Evolutionary conservation across 37 sponge, comb jelly and placozoan species (phyloP).

Genomic region (Cliona cf. orientalis): DNA sequence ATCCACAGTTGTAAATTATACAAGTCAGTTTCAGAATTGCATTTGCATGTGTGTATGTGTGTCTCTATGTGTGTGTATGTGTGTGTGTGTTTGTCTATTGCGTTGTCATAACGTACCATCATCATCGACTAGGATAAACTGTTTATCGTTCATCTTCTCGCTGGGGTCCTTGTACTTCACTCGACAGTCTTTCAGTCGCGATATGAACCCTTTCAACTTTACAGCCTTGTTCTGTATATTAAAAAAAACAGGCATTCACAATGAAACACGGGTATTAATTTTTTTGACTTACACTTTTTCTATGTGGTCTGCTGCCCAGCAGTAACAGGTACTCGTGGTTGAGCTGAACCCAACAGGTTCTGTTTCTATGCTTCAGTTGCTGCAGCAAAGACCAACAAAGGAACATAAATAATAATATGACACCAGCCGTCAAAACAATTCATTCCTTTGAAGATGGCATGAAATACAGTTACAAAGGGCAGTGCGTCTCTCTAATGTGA

Average conservation of each 20-base stretch:
- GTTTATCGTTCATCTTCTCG: constrained; percentile 41
- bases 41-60: too few species aligned
- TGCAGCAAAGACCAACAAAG: background rate
- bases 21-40: too few species aligned
- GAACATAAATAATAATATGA: background rate
- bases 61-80: too few species aligned
- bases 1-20: background rate
- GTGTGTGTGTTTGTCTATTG: too few species aligned
- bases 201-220: background rate
- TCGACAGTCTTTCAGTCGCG: constrained; percentile 17
- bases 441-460: too few species aligned
- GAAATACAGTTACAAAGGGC: too few species aligned
- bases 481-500: too few species aligned
- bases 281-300: background rate
- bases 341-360: constrained; percentile 46
- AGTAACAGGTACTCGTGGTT: constrained; percentile 38
- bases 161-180: constrained; percentile 51
- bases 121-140: constrained; percentile 56
- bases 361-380: constrained; percentile 35
- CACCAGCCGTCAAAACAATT: background rate
- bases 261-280: background rate
- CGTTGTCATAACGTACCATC: constrained; percentile 18
- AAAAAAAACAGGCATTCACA: background rate
- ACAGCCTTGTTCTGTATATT: constrained; percentile 4
- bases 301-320: constrained; percentile 24